These are phyloP conservation scores for Sebastes steindachneri DNA, from an alignment of 2,797 vertebrate species.

Conservation along the genomic window DNA sequence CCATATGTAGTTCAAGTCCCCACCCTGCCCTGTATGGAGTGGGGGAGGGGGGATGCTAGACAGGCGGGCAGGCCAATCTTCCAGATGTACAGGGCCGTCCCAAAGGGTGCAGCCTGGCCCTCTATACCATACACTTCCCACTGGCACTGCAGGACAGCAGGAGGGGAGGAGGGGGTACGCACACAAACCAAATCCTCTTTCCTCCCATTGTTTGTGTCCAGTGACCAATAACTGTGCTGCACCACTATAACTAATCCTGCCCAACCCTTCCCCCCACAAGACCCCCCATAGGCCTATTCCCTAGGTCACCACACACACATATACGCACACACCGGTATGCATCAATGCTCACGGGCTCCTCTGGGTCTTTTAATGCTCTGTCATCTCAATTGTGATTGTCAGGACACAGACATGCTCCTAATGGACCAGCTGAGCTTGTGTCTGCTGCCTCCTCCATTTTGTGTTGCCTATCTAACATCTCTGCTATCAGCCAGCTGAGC, in stretches of 20 bases:
- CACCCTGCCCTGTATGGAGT: slow-evolving; percentile 13
- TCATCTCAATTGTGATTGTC: slow-evolving; percentile 82
- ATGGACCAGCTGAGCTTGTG: slow-evolving; percentile 84
- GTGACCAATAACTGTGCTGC: slow-evolving; percentile 82
- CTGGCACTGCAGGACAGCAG: slow-evolving; percentile 66
- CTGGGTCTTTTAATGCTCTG: slow-evolving; percentile 79
- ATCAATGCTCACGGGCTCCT: slow-evolving; percentile 71
- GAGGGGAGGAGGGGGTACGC: slow-evolving; percentile 64
- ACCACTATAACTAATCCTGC: slow-evolving; percentile 79
- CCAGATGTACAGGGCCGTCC: slow-evolving; percentile 74
- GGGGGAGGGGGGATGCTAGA: slow-evolving; percentile 53
- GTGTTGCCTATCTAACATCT: slow-evolving; percentile 72
- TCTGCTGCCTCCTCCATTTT: slow-evolving; percentile 82
- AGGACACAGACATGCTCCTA: slow-evolving; percentile 78
- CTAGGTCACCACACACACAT: slow-evolving; percentile 62
- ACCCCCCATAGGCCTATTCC: slow-evolving; percentile 72
- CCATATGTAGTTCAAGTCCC: slow-evolving; percentile 73
- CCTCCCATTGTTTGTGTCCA: slow-evolving; percentile 84
- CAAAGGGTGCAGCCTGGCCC: slow-evolving; percentile 58
- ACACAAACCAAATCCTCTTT: slow-evolving; percentile 80
- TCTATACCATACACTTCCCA: slow-evolving; percentile 62
- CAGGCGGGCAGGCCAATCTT: slow-evolving; percentile 64
- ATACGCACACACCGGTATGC: slow-evolving; percentile 61
- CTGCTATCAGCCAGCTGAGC: slow-evolving; percentile 77
- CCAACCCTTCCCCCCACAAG: slow-evolving; percentile 70